Evolutionary conservation across 2,888 invertebrate genomes (phyloP).

Genomic region (Amblyjoppa proteus): DNA sequence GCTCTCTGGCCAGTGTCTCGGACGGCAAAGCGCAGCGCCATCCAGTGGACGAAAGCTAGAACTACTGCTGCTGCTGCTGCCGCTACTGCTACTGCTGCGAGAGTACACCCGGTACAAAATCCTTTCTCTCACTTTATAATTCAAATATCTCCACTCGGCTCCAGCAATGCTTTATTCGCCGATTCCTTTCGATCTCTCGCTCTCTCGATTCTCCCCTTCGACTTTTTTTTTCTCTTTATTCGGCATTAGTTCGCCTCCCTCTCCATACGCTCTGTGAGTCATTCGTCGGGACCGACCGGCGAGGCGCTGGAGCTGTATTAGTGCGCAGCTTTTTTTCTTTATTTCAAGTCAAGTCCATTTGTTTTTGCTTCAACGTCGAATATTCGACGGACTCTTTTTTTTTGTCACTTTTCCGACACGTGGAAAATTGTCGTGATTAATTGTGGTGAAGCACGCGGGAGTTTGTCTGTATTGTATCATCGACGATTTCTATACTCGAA

Average conservation of each 20-base stretch:
- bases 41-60: not conserved
- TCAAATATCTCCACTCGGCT: constrained; percentile 42
- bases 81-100: not conserved
- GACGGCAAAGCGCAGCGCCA: constrained; percentile 19
- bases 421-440: no score
- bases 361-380: no score
- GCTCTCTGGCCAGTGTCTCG: constrained; percentile 65
- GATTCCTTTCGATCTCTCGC: constrained; percentile 27
- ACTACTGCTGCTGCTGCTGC: not conserved
- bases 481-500: no score
- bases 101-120: constrained; percentile 18
- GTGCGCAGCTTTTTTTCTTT: no score
- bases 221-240: not conserved
- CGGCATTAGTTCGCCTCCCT: not conserved
- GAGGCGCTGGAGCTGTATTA: not conserved
- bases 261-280: constrained; percentile 14
- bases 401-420: no score
- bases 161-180: constrained; percentile 19
- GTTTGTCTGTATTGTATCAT: no score
- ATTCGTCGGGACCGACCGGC: constrained; percentile 7
- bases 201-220: constrained; percentile 10
- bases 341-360: no score
- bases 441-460: no score
- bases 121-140: constrained; percentile 61
- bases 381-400: no score